A percentile compares a stretch with the other conserved stretches of the same genome.
Conservation (phyloP, 2,113 vertebrate species). For the Lasiurus borealis region DNA sequence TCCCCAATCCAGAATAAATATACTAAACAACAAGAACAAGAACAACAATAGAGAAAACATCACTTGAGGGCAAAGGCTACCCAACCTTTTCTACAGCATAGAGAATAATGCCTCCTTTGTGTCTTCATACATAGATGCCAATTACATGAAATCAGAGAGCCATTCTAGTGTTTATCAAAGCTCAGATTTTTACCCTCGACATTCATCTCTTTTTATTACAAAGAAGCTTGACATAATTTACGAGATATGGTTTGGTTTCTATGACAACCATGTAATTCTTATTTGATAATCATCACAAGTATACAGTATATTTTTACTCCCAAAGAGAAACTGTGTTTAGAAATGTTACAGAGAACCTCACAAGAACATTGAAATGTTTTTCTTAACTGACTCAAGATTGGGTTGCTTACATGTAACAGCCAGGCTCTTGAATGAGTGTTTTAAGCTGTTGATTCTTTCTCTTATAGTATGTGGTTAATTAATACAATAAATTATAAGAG, state of each 20-base stretch:
- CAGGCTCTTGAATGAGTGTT: neutral
- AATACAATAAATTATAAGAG: slow-evolving; percentile 46
- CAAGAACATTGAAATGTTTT: slow-evolving; percentile 4
- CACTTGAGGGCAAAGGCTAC: neutral
- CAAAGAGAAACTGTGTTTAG: neutral
- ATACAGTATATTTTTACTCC: neutral
- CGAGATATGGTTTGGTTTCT: neutral
- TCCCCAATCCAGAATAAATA: neutral
- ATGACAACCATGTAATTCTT: neutral
- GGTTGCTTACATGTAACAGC: neutral
- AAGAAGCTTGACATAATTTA: neutral
- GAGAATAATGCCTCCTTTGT: neutral
- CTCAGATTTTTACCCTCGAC: neutral
- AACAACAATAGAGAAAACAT: neutral
- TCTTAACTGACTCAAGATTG: neutral
- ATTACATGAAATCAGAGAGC: neutral
- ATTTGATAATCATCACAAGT: neutral
- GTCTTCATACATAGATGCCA: neutral
- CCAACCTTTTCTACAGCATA: neutral
- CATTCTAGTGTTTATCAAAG: neutral
- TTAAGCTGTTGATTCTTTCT: slow-evolving; percentile 56
- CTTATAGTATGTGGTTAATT: slow-evolving; percentile 34
- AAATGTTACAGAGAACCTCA: neutral
- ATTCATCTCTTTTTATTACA: neutral
- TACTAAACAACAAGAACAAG: neutral